A percentile compares a stretch with the other conserved stretches of the same genome.
These are phyloP conservation scores for Centrocercus urophasianus DNA, from an alignment of 2,113 vertebrate species.

Conservation along the genomic window DNA sequence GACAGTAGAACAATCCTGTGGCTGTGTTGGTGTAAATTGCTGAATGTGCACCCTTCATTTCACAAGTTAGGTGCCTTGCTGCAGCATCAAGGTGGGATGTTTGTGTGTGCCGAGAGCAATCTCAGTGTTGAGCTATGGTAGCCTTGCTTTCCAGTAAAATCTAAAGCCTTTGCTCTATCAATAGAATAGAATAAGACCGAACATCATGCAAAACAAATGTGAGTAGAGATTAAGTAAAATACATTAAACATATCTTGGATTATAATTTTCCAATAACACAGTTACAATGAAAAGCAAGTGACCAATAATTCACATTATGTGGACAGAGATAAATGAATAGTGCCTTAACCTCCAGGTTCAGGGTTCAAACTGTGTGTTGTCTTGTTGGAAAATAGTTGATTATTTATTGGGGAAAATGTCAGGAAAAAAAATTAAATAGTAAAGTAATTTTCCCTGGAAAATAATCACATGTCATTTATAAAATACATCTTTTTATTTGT, in stretches of 20 bases:
- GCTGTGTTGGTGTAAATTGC: conserved; percentile 68
- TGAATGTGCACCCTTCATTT: conserved; percentile 74
- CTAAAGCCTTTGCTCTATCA: conserved; percentile 12
- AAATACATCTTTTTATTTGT: conserved; percentile 32
- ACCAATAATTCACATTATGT: conserved; percentile 69
- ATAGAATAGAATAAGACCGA: conserved; percentile 5
- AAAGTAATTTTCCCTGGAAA: conserved; percentile 72
- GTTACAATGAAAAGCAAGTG: conserved; percentile 72
- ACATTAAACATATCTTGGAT: conserved; percentile 46
- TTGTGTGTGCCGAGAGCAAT: conserved; percentile 69
- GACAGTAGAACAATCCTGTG: conserved; percentile 74
- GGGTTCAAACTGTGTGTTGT: conserved; percentile 59
- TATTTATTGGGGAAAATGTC: conserved; percentile 75
- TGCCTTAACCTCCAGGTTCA: conserved; percentile 72
- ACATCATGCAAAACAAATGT: conserved; percentile 42
- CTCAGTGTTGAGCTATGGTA: conserved; percentile 53
- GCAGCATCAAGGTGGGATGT: conserved; percentile 69
- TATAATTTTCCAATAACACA: conserved; percentile 70
- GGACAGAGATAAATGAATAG: conserved; percentile 76
- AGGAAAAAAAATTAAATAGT: conserved; percentile 74
- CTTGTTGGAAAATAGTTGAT: conserved; percentile 69
- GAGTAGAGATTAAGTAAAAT: conserved; percentile 69
- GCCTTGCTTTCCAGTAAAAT: conserved; percentile 60
- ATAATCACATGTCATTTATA: conserved; percentile 46
- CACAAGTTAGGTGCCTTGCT: conserved; percentile 46